Base-by-base conservation (phyloP, 1,140 invertebrate species). In the Caenorhabditis brenneri region DNA sequence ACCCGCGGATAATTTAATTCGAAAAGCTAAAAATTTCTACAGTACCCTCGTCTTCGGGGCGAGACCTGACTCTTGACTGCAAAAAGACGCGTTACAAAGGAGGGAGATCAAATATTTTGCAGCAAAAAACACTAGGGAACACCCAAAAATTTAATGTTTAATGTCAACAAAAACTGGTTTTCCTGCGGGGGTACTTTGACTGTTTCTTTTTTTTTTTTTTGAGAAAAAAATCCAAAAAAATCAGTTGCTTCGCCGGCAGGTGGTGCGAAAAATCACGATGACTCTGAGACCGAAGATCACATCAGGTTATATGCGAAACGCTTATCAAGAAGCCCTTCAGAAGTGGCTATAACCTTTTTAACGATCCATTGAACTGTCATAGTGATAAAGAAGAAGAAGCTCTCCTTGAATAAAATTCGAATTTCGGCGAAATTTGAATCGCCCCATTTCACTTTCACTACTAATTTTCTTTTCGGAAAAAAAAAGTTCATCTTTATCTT, bases 331-430 rank as follows among this genome's bases (percentile, higher is more conserved):
- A n/a, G n/a, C n/a, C n/a, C n/a, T 27, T 10, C 22, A 55, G 53
- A 24, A 29, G 22, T n/a, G 22, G 58, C 58, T 60, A 65, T 65
- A 65, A 65, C 58, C n/a, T n/a, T 33, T 55, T 55, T 65, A 36
- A 65, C 19, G 58, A 65, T 33, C 16, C 19, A 33, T 31, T n/a
- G 19, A 9, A 65, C 5, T 65, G 58, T 3, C 58, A 65, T 2
- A 2, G 0, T 36, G 31, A 55, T 55, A 24, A 65, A 36, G 4
- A n/a, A 3, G 15, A 15, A 2, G 19, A 27, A n/a, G n/a, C n/a
- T n/a, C n/a, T n/a, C n/a, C n/a, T n/a, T n/a, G n/a, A n/a, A n/a
- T n/a, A n/a, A n/a, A n/a, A n/a, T n/a, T n/a, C n/a, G n/a, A n/a
- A n/a, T n/a, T n/a, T n/a, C 24, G 53, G 27, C 22, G 53, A 55